Percentiles rank a stretch among this genome's conserved stretches.
phyloP scores from a whole-genome alignment of 2,113 vertebrate genomes.

The Notarius lentiginosus region DNA sequence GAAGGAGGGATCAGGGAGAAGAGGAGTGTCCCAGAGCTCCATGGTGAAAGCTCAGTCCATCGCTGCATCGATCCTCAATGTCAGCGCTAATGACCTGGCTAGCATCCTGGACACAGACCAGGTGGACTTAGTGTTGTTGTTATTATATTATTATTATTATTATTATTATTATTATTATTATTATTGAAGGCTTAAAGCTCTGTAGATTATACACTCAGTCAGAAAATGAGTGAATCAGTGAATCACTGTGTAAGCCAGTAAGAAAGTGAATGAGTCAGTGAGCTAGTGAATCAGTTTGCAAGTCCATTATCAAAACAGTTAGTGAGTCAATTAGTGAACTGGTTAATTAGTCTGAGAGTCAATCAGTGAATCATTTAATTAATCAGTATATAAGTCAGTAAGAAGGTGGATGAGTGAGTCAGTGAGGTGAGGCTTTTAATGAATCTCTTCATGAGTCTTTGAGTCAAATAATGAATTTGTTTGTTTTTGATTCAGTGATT shows the following conservation, averaged over 20 bases:
- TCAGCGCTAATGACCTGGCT: slow-evolving; percentile 83
- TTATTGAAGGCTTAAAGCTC: background rate
- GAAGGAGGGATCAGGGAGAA: slow-evolving; percentile 57
- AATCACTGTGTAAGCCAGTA: background rate
- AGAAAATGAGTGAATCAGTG: background rate
- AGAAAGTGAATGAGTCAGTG: background rate
- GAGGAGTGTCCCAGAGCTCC: slow-evolving; percentile 74
- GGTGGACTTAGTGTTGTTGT: slow-evolving; percentile 63
- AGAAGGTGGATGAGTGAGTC: background rate
- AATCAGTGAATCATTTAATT: background rate
- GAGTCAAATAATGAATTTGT: too few relatives aligned
- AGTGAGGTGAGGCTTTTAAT: background rate
- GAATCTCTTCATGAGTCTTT: too few relatives aligned
- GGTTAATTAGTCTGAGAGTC: background rate
- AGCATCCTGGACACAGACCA: slow-evolving; percentile 84
- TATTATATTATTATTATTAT: background rate
- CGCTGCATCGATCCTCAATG: slow-evolving; percentile 89
- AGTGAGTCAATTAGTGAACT: too few relatives aligned
- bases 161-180: background rate
- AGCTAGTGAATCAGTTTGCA: background rate
- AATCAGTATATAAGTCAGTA: background rate
- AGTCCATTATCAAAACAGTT: background rate
- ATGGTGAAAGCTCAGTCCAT: slow-evolving; percentile 83
- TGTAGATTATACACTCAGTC: background rate
- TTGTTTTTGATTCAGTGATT: too few relatives aligned